Conservation (phyloP, 2,113 vertebrate genomes). For the Petrocephalus microphthalmus region DNA sequence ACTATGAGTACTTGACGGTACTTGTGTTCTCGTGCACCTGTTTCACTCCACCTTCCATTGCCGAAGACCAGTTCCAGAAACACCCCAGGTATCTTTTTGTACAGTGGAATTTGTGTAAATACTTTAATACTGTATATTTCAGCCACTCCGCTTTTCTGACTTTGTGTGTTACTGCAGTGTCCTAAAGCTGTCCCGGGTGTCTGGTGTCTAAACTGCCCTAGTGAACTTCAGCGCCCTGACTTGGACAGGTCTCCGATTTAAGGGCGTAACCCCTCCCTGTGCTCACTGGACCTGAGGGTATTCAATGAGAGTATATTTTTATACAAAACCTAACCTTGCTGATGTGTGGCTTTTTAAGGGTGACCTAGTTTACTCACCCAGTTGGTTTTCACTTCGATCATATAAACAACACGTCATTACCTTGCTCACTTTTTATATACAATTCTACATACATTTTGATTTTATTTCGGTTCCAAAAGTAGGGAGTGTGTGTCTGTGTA, state of each 20-base stretch:
- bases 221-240: background rate
- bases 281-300: background rate
- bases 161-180: background rate
- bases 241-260: background rate
- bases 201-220: background rate
- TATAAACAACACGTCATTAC: background rate
- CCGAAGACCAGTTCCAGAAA: background rate
- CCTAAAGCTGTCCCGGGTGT: background rate
- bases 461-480: background rate
- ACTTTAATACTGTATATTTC: background rate
- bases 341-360: conserved; percentile 2
- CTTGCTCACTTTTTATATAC: background rate
- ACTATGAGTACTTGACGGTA: background rate
- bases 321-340: background rate
- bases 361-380: background rate
- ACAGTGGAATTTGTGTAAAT: background rate
- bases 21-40: background rate
- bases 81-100: background rate
- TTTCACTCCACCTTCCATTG: background rate
- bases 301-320: background rate
- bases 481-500: background rate
- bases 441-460: background rate
- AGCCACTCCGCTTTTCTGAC: background rate
- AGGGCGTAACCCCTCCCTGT: background rate
- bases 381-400: background rate